Conservation (phyloP, 2,797 vertebrate genomes). For the Cryptoblepharus egeriae region DNA sequence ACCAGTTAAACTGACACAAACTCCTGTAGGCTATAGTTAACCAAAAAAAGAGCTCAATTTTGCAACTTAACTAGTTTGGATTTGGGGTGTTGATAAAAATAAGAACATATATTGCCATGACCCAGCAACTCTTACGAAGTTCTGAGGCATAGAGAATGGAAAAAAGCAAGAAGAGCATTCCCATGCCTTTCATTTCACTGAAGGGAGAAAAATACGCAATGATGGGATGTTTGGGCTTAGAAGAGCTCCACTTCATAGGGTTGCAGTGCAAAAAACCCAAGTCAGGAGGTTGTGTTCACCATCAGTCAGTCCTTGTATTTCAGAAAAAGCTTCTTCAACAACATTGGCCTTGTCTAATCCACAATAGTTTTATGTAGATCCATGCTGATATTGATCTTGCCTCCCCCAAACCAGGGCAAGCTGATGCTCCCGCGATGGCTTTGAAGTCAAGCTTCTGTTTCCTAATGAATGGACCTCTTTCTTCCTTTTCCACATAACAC, state of each 20-base stretch:
- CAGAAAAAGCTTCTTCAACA: conserved; percentile 31
- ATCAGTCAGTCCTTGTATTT: conserved; percentile 60
- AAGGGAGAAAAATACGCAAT: too few relatives aligned
- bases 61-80: neutral
- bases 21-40: neutral
- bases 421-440: neutral
- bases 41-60: neutral
- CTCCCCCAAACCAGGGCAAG: neutral
- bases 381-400: conserved; percentile 24
- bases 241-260: too few relatives aligned
- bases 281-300: neutral
- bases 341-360: conserved; percentile 60
- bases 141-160: neutral
- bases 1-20: neutral
- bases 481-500: conserved; percentile 38
- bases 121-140: neutral
- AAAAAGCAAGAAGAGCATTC: too few relatives aligned
- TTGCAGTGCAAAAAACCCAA: neutral
- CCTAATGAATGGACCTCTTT: conserved; percentile 57
- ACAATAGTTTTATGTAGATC: conserved; percentile 51
- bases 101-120: neutral
- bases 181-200: too few relatives aligned
- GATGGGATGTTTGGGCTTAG: too few relatives aligned
- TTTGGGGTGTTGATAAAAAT: neutral
- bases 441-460: conserved; percentile 54